Evolutionary conservation across 2,797 vertebrate genomes (phyloP).

Genomic region (Urosaurus nigricauda): DNA sequence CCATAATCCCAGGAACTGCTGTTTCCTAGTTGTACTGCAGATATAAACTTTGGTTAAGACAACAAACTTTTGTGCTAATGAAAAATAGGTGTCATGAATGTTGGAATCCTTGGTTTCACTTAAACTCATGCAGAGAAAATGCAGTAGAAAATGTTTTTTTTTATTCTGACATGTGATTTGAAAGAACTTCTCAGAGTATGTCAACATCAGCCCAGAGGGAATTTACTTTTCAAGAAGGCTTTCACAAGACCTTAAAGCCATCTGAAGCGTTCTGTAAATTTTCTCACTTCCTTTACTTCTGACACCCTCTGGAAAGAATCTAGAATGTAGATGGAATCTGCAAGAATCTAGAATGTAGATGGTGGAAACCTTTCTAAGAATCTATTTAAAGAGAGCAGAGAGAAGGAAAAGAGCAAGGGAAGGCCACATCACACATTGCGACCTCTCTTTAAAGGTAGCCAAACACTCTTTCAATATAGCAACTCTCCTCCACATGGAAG

Average conservation of each 20-base stretch:
- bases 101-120: neutral
- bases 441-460: neutral
- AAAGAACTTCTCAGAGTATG: neutral
- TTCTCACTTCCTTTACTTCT: neutral
- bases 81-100: neutral
- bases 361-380: neutral
- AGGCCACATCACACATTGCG: neutral
- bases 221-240: slow-evolving; percentile 45
- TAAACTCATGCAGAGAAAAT: neutral
- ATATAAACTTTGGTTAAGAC: neutral
- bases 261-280: neutral
- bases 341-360: neutral
- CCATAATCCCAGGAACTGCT: neutral
- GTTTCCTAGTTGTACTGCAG: neutral
- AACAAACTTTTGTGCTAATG: neutral
- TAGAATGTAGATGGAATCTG: neutral
- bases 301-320: neutral
- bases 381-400: neutral
- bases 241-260: neutral
- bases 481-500: neutral
- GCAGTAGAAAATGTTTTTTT: neutral
- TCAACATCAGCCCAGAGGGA: neutral
- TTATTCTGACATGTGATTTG: neutral
- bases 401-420: neutral
- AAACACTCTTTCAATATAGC: neutral